phyloP scores from a whole-genome alignment of 2,797 vertebrate species.

The Lophius americanus region DNA sequence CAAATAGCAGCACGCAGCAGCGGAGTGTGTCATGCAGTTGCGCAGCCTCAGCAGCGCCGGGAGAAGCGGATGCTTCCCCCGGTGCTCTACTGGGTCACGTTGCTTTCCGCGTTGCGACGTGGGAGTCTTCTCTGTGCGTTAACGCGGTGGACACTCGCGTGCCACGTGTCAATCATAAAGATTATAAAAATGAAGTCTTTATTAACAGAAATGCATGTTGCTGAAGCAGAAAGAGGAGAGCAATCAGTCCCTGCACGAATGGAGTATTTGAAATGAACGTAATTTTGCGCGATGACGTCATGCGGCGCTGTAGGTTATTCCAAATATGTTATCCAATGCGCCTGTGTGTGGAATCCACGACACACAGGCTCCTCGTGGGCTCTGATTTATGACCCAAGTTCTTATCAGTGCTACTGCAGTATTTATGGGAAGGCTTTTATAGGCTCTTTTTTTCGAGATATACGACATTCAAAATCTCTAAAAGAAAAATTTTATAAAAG shows the following conservation, averaged over 20 bases:
- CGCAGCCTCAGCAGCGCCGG: slow-evolving; percentile 57
- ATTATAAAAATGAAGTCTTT: not conserved
- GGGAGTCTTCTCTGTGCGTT: slow-evolving; percentile 40
- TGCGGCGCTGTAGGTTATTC: slow-evolving; percentile 65
- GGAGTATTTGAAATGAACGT: slow-evolving; percentile 54
- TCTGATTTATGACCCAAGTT: too few species aligned
- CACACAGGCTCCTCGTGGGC: not conserved
- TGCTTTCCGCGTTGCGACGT: slow-evolving; percentile 69
- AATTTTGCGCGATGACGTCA: slow-evolving; percentile 82
- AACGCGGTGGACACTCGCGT: slow-evolving; percentile 40
- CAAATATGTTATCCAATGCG: slow-evolving; percentile 46
- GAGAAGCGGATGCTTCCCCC: slow-evolving; percentile 45
- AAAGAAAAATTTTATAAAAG: not conserved
- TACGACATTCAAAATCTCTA: not conserved
- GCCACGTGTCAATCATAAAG: slow-evolving; percentile 11
- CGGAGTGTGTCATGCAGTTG: slow-evolving; percentile 43
- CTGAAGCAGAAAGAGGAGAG: slow-evolving; percentile 25
- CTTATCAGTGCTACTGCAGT: not conserved
- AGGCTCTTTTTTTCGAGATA: not conserved
- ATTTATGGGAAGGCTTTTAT: not conserved
- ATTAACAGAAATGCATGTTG: not conserved
- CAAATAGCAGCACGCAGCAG: slow-evolving; percentile 28
- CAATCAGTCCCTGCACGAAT: not conserved
- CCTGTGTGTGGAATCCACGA: slow-evolving; percentile 16
- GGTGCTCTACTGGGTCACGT: slow-evolving; percentile 69